Percentiles rank a stretch among this genome's conserved stretches.
Conservation (phyloP, 2,888 invertebrate genomes). For the Adelognathus sp. region DNA sequence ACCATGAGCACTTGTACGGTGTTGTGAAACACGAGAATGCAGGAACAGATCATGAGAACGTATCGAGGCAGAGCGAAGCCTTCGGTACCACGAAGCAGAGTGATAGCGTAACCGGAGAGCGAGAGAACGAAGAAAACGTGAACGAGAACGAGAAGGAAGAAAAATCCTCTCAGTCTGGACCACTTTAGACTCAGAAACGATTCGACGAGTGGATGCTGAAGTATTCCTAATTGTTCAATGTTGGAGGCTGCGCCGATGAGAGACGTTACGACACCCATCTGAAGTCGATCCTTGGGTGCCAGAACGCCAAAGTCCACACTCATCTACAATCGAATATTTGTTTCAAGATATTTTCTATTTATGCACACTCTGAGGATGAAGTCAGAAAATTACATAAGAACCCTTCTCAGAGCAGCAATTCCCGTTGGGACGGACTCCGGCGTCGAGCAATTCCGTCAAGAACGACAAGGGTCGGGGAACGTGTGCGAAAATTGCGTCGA, state of each 20-base stretch:
- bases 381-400: constrained; percentile 59
- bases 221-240: constrained; percentile 78
- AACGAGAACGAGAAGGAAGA: constrained; percentile 79
- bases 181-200: constrained; percentile 82
- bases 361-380: neutral
- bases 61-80: constrained; percentile 66
- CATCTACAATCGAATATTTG: constrained; percentile 54
- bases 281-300: constrained; percentile 76
- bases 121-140: constrained; percentile 80
- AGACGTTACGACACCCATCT: constrained; percentile 81
- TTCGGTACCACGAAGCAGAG: constrained; percentile 56
- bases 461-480: constrained; percentile 77
- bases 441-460: constrained; percentile 76
- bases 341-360: neutral
- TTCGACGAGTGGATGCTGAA: constrained; percentile 82
- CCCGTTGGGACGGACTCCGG: constrained; percentile 67
- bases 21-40: constrained; percentile 62
- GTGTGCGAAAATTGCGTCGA: constrained; percentile 78
- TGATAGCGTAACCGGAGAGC: constrained; percentile 76
- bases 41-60: constrained; percentile 69
- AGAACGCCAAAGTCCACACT: constrained; percentile 79
- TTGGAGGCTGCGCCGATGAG: constrained; percentile 79
- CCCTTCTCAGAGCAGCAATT: constrained; percentile 70
- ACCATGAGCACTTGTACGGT: constrained; percentile 73
- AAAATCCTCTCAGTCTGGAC: constrained; percentile 82